Base-by-base conservation (phyloP, 1,140 invertebrate species). In the Pseudomyrmex cubaensis region DNA sequence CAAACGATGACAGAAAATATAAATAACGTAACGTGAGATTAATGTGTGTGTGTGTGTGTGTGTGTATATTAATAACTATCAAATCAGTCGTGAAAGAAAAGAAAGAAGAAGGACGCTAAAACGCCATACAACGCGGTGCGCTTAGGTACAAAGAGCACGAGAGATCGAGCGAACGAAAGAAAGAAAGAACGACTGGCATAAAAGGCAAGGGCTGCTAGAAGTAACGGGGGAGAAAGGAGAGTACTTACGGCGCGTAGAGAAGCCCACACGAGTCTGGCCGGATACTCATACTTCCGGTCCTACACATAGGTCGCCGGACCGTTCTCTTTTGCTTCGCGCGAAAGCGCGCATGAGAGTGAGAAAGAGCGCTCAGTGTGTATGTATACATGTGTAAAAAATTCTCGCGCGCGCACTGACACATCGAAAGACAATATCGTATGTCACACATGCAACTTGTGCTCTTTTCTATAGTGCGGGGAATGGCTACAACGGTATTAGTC, bases 241-340 rank as follows among this genome's bases (percentile, higher is more conserved):
- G 89, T 90, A 90, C 78, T 86, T 87, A 88, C 92, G 86, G 84
- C 84, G 78, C 83, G 85, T 88, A 90, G 92, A 93, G 93, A 94
- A 94, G 93, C 94, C 93, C 92, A 94, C 94, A 94, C 93, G 92
- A 93, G 93, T 94, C 93, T 93, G 93, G 93, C 94, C 94, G 94
- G 93, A 94, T 94, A 94, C 94, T 94, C 93, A 88, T 88, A 93
- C 94, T 94, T 94, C 94, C 93, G 93, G 93, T 94, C 93, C 92
- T 92, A 94, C 93, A 94, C 94, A 94, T 93, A 91, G 90, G 46
- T 90, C 89, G 88, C 80, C 85, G 89, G 88, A 76, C 87, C 87
- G 86, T 84, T 91, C 89, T 92, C 87, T 67, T 83, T 88, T 66
- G 85, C 88, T 73, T 82, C 56, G 56, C 48, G 48, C 48, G 44